phyloP scores from a whole-genome alignment of 2,113 vertebrate species.

The Vombatus ursinus region DNA sequence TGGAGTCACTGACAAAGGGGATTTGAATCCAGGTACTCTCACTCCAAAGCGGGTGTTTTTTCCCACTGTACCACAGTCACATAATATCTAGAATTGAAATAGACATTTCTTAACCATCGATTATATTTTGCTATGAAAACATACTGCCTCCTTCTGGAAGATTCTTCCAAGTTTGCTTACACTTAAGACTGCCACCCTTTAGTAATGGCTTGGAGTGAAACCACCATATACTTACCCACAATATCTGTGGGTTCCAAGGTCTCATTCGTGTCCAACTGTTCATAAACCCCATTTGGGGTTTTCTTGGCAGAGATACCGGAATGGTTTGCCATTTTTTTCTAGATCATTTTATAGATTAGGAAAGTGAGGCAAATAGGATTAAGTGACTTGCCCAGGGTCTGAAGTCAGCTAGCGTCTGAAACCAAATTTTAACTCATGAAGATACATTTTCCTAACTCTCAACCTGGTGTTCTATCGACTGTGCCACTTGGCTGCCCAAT shows the following conservation, averaged over 20 bases:
- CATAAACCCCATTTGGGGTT: neutral
- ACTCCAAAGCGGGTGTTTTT: neutral
- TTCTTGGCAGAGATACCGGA: neutral
- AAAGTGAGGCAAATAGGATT: neutral
- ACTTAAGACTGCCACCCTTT: neutral
- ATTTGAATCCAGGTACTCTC: neutral
- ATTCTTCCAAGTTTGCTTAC: neutral
- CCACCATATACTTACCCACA: neutral
- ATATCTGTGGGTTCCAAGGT: neutral
- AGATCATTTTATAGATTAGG: neutral
- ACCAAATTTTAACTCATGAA: neutral
- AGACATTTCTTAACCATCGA: neutral
- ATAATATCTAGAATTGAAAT: neutral
- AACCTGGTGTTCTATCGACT: neutral
- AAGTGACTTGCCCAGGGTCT: neutral
- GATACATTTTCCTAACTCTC: neutral
- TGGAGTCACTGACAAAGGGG: neutral
- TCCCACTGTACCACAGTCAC: neutral
- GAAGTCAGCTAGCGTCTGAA: neutral
- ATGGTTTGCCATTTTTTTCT: neutral
- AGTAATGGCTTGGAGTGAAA: neutral
- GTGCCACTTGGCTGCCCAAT: neutral
- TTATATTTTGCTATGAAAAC: neutral
- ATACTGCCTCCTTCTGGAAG: neutral
- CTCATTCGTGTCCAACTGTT: neutral